These are phyloP conservation scores for Lepisosteus oculatus DNA, from an alignment of 2,113 vertebrate species.

Conservation along the genomic window DNA sequence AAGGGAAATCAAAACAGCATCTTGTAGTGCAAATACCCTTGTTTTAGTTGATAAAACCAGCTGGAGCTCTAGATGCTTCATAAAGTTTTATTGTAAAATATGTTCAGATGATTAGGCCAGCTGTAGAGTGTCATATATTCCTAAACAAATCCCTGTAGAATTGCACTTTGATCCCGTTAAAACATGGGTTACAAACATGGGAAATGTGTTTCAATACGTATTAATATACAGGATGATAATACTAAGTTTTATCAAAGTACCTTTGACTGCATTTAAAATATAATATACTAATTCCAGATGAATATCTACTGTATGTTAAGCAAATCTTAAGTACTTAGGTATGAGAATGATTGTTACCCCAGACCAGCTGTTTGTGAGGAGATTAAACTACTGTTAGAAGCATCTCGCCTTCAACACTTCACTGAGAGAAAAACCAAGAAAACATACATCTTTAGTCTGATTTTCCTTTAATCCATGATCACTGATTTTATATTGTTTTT, in stretches of 20 bases:
- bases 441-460: no score
- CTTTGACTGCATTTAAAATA: no score
- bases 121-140: conserved; percentile 72
- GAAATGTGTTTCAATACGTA: not conserved
- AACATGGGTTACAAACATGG: conserved; percentile 41
- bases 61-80: conserved; percentile 71
- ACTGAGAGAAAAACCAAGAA: no score
- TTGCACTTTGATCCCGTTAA: conserved; percentile 57
- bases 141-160: conserved; percentile 63
- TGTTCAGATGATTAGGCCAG: conserved; percentile 77
- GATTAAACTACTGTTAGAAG: no score
- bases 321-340: no score
- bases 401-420: no score
- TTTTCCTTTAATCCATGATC: no score
- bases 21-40: conserved; percentile 48
- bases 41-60: conserved; percentile 70
- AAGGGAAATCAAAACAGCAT: conserved; percentile 8
- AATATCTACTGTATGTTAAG: no score
- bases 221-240: conserved; percentile 18
- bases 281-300: no score
- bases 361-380: no score
- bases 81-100: conserved; percentile 86
- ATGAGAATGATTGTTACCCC: no score
- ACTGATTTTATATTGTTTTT: no score
- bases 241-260: not conserved